Percentiles rank a stretch among this genome's conserved stretches.
Evolutionary conservation across 2,113 vertebrate species (phyloP).

Genomic region (Erythrocercus mccallii): DNA sequence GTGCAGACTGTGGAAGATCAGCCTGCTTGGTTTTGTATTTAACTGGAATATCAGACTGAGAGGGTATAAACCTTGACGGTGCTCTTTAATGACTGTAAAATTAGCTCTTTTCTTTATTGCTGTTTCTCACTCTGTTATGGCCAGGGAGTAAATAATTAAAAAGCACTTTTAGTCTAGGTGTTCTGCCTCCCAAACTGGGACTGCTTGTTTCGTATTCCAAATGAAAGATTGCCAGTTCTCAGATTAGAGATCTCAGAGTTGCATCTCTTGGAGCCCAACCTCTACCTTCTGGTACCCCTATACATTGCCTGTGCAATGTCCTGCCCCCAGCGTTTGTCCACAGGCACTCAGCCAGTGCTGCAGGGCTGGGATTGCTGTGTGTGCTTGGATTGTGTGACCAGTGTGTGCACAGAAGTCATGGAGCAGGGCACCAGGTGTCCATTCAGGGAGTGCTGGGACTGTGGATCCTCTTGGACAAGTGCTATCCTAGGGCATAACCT

Average conservation of each 20-base stretch:
- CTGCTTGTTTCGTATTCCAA: neutral
- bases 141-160: constrained; percentile 29
- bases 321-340: neutral
- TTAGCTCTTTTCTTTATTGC: constrained; percentile 39
- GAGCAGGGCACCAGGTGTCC: neutral
- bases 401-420: neutral
- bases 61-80: neutral
- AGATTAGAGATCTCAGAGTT: neutral
- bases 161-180: neutral
- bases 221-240: neutral
- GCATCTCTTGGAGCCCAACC: neutral
- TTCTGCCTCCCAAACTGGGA: neutral
- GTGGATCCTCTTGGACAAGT: neutral
- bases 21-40: neutral
- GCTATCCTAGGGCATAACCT: neutral
- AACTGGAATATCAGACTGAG: neutral
- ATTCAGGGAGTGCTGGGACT: neutral
- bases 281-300: neutral
- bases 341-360: neutral
- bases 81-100: constrained; percentile 20
- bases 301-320: accelerated
- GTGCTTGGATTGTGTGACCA: neutral
- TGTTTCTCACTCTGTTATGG: neutral
- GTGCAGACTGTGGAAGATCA: constrained; percentile 8
- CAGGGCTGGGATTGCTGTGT: neutral